Conservation (phyloP, 2,797 vertebrate species). For the Epinephelus coioides region DNA sequence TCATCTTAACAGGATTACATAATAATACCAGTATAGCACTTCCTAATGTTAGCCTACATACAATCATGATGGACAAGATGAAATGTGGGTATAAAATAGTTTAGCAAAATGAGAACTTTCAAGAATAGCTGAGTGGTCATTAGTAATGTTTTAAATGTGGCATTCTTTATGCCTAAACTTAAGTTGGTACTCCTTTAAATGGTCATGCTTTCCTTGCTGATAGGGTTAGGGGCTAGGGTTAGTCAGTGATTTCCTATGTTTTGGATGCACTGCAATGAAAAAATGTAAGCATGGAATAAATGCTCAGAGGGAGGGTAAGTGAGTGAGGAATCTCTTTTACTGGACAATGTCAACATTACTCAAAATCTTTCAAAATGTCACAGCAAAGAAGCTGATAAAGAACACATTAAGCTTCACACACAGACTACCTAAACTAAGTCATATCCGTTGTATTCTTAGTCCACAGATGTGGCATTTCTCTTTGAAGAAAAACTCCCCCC, state of each 20-base stretch:
- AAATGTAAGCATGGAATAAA: conserved; percentile 34
- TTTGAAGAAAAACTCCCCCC: too few species aligned
- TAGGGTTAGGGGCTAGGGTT: too few species aligned
- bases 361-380: background rate
- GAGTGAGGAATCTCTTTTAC: conserved; percentile 40
- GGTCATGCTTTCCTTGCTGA: background rate
- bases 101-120: background rate
- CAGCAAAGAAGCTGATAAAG: background rate
- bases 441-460: background rate
- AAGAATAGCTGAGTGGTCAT: background rate
- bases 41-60: conserved; percentile 28
- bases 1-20: conserved; percentile 56
- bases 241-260: conserved; percentile 13
- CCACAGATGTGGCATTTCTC: background rate
- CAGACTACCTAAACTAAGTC: background rate
- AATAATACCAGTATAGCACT: conserved; percentile 27
- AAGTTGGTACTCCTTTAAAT: background rate
- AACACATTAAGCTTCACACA: background rate
- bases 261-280: background rate
- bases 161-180: conserved; percentile 5
- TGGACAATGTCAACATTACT: conserved; percentile 24
- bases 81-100: conserved; percentile 4
- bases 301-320: conserved; percentile 16
- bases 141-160: background rate
- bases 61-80: conserved; percentile 9